phyloP scores from a whole-genome alignment of 2,797 vertebrate genomes.

The Phoeniculus purpureus region DNA sequence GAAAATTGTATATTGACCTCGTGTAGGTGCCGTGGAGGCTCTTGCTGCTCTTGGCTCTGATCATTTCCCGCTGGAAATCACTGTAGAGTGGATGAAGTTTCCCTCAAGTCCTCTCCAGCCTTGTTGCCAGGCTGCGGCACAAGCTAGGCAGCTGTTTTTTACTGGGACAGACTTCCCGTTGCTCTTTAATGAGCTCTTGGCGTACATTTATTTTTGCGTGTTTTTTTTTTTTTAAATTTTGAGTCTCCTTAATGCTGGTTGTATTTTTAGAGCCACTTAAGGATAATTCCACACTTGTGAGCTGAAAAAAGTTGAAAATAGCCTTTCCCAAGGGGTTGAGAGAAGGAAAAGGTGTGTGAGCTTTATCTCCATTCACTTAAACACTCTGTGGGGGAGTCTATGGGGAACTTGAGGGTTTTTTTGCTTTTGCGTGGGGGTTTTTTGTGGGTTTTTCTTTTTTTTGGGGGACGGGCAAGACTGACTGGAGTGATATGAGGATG shows the following conservation, averaged over 20 bases:
- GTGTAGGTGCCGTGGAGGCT: neutral
- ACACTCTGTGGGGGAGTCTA: rapidly evolving
- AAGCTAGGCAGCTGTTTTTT: neutral
- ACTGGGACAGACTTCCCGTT: neutral
- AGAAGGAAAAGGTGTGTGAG: neutral
- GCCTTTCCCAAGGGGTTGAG: neutral
- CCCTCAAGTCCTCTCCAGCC: neutral
- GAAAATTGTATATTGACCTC: too few species aligned
- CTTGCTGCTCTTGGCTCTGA: neutral
- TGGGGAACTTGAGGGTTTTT: too few species aligned
- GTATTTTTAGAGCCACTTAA: slow-evolving; percentile 12
- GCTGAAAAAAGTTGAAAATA: neutral
- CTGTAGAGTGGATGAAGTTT: neutral
- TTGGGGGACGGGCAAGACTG: too few species aligned
- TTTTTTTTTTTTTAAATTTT: neutral
- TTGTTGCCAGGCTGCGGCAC: neutral
- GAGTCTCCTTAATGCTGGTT: neutral
- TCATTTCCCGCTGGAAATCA: neutral
- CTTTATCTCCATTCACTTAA: neutral
- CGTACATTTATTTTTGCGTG: neutral
- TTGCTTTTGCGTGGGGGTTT: neutral
- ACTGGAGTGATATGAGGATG: too few species aligned
- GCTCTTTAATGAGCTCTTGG: slow-evolving; percentile 29
- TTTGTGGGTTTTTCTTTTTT: neutral
- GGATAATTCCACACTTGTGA: neutral